A percentile compares a stretch with the other conserved stretches of the same genome.
phyloP scores from a whole-genome alignment of 2,797 vertebrate genomes.

The Vespertilio murinus region DNA sequence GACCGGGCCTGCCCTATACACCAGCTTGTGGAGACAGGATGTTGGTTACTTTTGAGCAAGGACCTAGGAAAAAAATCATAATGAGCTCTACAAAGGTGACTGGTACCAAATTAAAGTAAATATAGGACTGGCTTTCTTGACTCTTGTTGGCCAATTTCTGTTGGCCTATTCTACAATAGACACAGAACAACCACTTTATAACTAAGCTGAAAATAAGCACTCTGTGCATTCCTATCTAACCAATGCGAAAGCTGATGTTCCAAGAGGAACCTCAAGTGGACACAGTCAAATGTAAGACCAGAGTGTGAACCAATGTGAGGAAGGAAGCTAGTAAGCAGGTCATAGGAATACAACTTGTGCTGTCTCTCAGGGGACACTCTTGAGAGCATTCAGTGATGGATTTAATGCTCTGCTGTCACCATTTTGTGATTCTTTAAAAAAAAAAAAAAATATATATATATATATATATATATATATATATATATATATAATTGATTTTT shows the following conservation, averaged over 20 bases:
- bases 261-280: not conserved
- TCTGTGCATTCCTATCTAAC: not conserved
- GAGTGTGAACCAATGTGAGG: not conserved
- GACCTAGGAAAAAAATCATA: not conserved
- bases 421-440: not conserved
- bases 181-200: not conserved
- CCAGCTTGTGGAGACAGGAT: not conserved
- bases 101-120: not conserved
- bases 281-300: not conserved
- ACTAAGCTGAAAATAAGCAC: not conserved
- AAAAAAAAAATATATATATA: no score
- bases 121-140: not conserved
- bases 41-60: not conserved
- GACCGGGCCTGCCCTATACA: no score
- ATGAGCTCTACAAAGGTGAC: not conserved
- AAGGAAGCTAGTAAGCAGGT: not conserved
- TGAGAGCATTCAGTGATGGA: not conserved
- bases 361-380: not conserved
- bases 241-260: not conserved
- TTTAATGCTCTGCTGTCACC: not conserved
- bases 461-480: no score
- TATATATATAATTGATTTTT: no score
- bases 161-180: not conserved
- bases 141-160: no score
- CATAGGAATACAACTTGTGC: not conserved